These are phyloP conservation scores for Lucifuga dentata DNA, from an alignment of 2,113 vertebrate genomes.

Conservation along the genomic window DNA sequence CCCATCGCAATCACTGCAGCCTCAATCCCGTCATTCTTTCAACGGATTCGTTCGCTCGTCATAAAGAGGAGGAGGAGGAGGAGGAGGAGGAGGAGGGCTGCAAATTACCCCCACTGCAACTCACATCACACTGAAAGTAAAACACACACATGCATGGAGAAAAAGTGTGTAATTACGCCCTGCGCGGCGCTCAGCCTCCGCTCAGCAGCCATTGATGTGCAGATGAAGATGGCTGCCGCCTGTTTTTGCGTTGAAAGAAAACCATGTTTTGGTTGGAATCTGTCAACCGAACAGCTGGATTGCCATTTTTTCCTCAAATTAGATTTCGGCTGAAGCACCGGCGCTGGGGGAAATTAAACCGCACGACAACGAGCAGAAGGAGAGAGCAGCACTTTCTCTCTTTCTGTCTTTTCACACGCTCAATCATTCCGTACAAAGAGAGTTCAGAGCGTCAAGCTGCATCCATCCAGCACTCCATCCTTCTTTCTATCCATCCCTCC, in stretches of 20 bases:
- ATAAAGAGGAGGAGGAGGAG: constrained; percentile 40
- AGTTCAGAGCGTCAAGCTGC: constrained; percentile 58
- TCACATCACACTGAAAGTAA: constrained; percentile 21
- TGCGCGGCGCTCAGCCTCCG: constrained; percentile 67
- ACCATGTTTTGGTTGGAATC: constrained; percentile 77
- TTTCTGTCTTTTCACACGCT: constrained; percentile 63
- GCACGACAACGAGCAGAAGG: constrained; percentile 62
- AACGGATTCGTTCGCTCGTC: constrained; percentile 56
- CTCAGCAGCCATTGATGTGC: constrained; percentile 79
- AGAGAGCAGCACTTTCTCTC: constrained; percentile 64
- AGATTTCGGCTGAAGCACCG: constrained; percentile 80
- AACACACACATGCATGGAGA: constrained; percentile 42
- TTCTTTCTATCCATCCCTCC: not conserved
- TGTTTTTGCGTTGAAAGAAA: constrained; percentile 75
- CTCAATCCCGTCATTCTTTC: constrained; percentile 63
- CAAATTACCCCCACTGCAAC: constrained; percentile 57
- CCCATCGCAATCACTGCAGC: constrained; percentile 61
- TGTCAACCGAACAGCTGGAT: constrained; percentile 81
- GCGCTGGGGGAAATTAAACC: constrained; percentile 76
- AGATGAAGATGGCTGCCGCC: constrained; percentile 76
- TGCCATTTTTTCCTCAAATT: constrained; percentile 82
- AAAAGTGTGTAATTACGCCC: constrained; percentile 69
- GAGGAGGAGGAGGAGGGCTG: constrained; percentile 58
- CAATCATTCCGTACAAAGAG: constrained; percentile 66
- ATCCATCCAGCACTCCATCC: constrained; percentile 38